phyloP scores from a whole-genome alignment of 2,113 vertebrate species.

The Crotalus viridis region DNA sequence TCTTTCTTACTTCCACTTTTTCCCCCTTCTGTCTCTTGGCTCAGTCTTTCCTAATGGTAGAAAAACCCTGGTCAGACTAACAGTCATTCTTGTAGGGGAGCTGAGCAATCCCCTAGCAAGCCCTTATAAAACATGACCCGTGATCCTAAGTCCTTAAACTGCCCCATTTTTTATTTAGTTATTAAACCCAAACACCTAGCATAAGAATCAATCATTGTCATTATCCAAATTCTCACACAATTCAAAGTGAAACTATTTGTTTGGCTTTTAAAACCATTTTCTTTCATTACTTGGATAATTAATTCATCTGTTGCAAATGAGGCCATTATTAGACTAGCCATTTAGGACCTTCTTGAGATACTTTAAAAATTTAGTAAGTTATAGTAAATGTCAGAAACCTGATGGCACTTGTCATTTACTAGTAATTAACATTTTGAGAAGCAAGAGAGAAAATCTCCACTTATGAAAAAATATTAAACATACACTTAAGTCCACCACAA shows the following conservation, averaged over 20 bases:
- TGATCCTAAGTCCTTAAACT: too few relatives aligned
- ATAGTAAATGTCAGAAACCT: constrained; percentile 4
- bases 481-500: background rate
- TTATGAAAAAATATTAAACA: background rate
- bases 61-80: background rate
- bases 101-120: too few relatives aligned
- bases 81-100: background rate
- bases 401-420: background rate
- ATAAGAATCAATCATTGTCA: background rate
- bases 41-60: background rate
- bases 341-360: background rate
- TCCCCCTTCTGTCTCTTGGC: too few relatives aligned
- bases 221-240: background rate
- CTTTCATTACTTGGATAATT: constrained; percentile 22
- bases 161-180: background rate
- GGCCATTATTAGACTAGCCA: background rate
- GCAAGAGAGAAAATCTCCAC: background rate
- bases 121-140: too few relatives aligned
- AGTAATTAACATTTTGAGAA: constrained; percentile 7
- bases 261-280: constrained; percentile 4
- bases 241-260: background rate
- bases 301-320: constrained; percentile 47
- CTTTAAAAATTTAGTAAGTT: background rate
- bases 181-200: background rate
- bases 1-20: too few relatives aligned